phyloP scores from a whole-genome alignment of 2,888 invertebrate genomes.

The Coremacera marginata region DNA sequence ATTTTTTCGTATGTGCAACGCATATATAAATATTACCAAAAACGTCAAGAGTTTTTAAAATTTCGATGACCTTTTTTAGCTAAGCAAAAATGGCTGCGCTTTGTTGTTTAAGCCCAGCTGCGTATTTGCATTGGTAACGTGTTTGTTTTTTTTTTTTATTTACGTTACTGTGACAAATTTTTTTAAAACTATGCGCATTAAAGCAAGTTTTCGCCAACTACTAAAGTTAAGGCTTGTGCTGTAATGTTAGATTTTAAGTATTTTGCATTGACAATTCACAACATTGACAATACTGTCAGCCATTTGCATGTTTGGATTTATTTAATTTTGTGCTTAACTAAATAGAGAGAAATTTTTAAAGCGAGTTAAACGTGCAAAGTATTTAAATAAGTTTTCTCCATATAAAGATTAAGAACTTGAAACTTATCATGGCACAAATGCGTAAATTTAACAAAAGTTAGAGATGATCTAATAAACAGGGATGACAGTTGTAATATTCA shows the following conservation, averaged over 20 bases:
- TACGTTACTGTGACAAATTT: neutral
- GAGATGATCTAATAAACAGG: neutral
- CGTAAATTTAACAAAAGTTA: neutral
- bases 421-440: neutral
- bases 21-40: neutral
- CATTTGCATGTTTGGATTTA: conserved; percentile 5
- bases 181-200: neutral
- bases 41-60: neutral
- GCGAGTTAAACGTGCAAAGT: conserved; percentile 16
- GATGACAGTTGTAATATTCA: too few species aligned
- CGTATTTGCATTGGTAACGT: conserved; percentile 8
- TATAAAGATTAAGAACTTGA: conserved; percentile 7
- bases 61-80: conserved; percentile 26
- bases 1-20: neutral
- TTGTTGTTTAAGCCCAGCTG: conserved; percentile 1
- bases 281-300: neutral
- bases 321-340: neutral
- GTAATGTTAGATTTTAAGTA: neutral
- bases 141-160: neutral
- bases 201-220: neutral
- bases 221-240: neutral
- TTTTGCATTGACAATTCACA: neutral
- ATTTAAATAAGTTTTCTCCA: conserved; percentile 7
- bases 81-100: neutral
- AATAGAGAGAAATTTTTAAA: conserved; percentile 13